A percentile compares a stretch with the other conserved stretches of the same genome.
These are phyloP conservation scores for Channallabes apus DNA, from an alignment of 2,797 vertebrate species.

Conservation along the genomic window DNA sequence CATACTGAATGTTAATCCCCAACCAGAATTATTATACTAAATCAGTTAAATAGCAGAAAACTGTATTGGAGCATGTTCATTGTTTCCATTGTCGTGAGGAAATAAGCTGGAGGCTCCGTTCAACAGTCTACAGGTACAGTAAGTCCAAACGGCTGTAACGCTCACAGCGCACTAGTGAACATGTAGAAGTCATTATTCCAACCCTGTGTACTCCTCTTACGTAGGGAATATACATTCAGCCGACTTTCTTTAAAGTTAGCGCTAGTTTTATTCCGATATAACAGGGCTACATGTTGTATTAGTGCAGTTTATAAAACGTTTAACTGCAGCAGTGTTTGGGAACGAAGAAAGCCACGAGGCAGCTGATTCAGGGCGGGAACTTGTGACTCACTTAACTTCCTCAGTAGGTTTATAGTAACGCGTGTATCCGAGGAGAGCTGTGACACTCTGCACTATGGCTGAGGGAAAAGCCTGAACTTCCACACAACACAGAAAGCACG, in stretches of 20 bases:
- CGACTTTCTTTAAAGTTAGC: not conserved
- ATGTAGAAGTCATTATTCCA: not conserved
- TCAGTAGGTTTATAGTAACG: constrained; percentile 69
- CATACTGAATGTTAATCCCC: too few relatives aligned
- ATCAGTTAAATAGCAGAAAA: too few relatives aligned
- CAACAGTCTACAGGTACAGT: not conserved
- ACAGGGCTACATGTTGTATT: not conserved
- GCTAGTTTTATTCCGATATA: not conserved
- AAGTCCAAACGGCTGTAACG: not conserved
- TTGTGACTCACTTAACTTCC: constrained; percentile 80
- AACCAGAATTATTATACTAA: too few relatives aligned
- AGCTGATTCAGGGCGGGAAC: constrained; percentile 69
- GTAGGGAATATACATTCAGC: not conserved
- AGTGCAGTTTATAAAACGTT: not conserved
- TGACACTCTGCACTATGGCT: constrained; percentile 61
- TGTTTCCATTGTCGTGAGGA: not conserved
- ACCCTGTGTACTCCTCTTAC: not conserved
- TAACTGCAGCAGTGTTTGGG: constrained; percentile 26
- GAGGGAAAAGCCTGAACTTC: constrained; percentile 1
- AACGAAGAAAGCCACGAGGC: constrained; percentile 55
- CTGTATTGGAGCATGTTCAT: too few relatives aligned
- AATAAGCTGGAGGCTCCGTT: not conserved
- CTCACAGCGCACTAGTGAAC: not conserved
- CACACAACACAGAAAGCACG: not conserved
- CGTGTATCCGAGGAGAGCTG: constrained; percentile 68